A percentile compares a stretch with the other conserved stretches of the same genome.
phyloP scores from a whole-genome alignment of 1,140 invertebrate species.

The Ridgeia piscesae region DNA sequence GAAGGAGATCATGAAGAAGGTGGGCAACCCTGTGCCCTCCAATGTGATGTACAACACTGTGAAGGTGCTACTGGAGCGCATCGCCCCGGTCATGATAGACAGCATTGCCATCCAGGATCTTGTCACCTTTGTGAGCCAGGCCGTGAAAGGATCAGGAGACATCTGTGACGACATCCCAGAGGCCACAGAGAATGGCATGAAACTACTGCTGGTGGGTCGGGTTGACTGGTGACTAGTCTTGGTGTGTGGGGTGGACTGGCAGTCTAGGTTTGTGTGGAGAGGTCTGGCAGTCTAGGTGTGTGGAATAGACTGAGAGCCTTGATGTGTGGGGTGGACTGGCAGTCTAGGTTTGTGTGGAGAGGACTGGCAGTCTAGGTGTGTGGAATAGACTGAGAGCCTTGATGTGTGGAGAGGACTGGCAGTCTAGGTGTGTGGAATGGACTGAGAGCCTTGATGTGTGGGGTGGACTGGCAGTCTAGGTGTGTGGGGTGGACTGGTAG shows the following conservation, averaged over 20 bases:
- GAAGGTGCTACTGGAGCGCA: conserved; percentile 89
- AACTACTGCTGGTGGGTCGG: conserved; percentile 68
- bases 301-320: too few species aligned
- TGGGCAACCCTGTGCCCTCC: conserved; percentile 90
- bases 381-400: too few species aligned
- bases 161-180: conserved; percentile 42
- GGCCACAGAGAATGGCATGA: conserved; percentile 47
- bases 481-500: too few species aligned
- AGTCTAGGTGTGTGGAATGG: too few species aligned
- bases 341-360: too few species aligned
- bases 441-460: too few species aligned
- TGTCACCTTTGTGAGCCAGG: conserved; percentile 53
- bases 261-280: background rate
- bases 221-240: conserved; percentile 36
- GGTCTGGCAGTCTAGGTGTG: too few species aligned
- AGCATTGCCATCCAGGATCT: conserved; percentile 68
- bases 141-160: conserved; percentile 41
- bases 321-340: too few species aligned
- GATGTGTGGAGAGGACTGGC: too few species aligned
- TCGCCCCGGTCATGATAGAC: conserved; percentile 94
- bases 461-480: too few species aligned
- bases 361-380: too few species aligned
- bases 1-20: conserved; percentile 84
- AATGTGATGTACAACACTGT: conserved; percentile 94
- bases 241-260: background rate